Percentiles rank a stretch among this genome's conserved stretches.
Conservation (phyloP, 2,888 invertebrate species). For the Ophraella communa region DNA sequence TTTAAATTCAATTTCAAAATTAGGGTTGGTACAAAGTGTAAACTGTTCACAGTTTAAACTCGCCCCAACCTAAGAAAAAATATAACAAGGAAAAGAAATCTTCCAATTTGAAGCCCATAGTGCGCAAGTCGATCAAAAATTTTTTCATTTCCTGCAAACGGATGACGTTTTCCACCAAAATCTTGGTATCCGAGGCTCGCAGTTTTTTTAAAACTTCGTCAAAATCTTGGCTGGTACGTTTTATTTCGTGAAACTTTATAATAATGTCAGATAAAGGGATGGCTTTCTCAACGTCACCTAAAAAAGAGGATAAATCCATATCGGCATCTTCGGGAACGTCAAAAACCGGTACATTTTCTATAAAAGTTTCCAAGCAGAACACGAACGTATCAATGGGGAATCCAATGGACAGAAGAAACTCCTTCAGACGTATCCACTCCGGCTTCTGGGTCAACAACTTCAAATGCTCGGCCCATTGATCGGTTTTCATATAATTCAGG, state of each 20-base stretch:
- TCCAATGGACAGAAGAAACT: conserved; percentile 32
- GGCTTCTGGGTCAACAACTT: conserved; percentile 31
- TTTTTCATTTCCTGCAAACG: conserved; percentile 36
- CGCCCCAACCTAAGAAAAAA: conserved; percentile 44
- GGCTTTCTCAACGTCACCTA: conserved; percentile 25
- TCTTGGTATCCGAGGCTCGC: conserved; percentile 35
- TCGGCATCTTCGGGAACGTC: neutral
- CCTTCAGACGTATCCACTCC: conserved; percentile 40
- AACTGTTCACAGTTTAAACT: conserved; percentile 18
- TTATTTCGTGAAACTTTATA: conserved; percentile 32
- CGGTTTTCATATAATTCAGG: conserved; percentile 39
- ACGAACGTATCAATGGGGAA: conserved; percentile 37
- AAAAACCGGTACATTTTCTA: conserved; percentile 17
- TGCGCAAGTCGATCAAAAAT: conserved; percentile 28
- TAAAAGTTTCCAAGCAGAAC: conserved; percentile 26
- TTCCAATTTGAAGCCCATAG: conserved; percentile 41
- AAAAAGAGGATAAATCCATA: conserved; percentile 28
- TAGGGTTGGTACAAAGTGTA: conserved; percentile 7
- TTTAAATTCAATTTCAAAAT: conserved; percentile 5
- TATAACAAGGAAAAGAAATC: conserved; percentile 36
- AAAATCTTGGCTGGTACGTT: conserved; percentile 34
- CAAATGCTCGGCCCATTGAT: conserved; percentile 40
- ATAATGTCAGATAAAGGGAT: conserved; percentile 33
- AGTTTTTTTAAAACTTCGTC: conserved; percentile 39
- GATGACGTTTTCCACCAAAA: conserved; percentile 28